phyloP scores from a whole-genome alignment of 2,797 vertebrate genomes.

The Oreochromis mossambicus region DNA sequence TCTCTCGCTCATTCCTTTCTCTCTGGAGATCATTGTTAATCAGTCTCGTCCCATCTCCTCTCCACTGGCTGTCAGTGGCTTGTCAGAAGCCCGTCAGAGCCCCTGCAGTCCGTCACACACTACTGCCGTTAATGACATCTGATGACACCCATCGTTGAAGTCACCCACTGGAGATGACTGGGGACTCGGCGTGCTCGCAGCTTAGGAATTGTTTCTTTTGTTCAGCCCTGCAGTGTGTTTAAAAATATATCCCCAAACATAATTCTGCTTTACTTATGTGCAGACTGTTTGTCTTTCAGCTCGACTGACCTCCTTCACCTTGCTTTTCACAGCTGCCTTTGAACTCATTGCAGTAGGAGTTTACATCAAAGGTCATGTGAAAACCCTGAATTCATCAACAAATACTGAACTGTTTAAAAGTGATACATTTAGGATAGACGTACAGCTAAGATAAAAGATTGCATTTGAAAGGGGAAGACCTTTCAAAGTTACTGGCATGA shows the following conservation, averaged over 20 bases:
- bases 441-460: not conserved
- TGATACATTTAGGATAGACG: not conserved
- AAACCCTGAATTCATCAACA: not conserved
- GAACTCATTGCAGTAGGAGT: not conserved
- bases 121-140: slow-evolving; percentile 69
- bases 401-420: not conserved
- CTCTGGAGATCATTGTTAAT: slow-evolving; percentile 59
- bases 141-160: slow-evolving; percentile 62
- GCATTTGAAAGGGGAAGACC: not conserved
- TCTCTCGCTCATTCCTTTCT: not conserved
- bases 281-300: not conserved
- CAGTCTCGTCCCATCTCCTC: slow-evolving; percentile 61
- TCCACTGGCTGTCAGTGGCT: slow-evolving; percentile 63
- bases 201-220: slow-evolving; percentile 21
- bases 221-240: not conserved
- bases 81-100: slow-evolving; percentile 64
- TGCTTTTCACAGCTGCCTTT: not conserved
- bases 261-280: not conserved
- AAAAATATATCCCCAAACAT: not conserved
- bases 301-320: not conserved
- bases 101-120: slow-evolving; percentile 65
- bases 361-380: not conserved
- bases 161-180: slow-evolving; percentile 51
- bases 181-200: slow-evolving; percentile 18
- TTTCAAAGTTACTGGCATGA: not conserved